Conservation (phyloP, 1,140 invertebrate species). For the Neotoxoptera formosana region DNA sequence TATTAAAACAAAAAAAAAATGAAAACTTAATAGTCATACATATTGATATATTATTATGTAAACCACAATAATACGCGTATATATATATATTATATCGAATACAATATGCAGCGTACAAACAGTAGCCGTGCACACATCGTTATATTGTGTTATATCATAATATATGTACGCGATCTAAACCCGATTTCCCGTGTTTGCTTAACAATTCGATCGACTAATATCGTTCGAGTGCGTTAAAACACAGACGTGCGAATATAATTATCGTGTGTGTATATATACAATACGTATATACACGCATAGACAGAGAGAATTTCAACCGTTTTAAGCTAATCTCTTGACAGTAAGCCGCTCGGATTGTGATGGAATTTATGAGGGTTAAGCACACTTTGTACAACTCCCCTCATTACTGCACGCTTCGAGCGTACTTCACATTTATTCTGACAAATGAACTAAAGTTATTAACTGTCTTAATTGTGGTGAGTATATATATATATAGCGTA, state of each 20-base stretch:
- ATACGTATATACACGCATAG: too few species aligned
- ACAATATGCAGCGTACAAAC: neutral
- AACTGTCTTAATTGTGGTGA: neutral
- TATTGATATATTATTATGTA: neutral
- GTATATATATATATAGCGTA: neutral
- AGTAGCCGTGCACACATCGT: neutral
- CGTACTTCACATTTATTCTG: neutral
- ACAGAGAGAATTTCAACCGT: conserved; percentile 14
- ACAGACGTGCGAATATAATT: conserved; percentile 19
- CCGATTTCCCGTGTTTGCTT: neutral
- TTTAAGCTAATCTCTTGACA: conserved; percentile 39
- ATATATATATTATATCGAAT: neutral
- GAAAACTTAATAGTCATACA: too few species aligned
- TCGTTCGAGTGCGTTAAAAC: neutral
- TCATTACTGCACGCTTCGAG: conserved; percentile 6
- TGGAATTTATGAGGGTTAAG: conserved; percentile 31
- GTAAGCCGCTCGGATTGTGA: conserved; percentile 33
- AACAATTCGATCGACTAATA: conserved; percentile 19
- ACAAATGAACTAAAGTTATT: neutral
- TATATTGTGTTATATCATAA: neutral
- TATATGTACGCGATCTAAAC: neutral
- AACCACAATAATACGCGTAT: neutral
- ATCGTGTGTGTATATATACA: neutral
- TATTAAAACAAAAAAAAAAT: neutral
- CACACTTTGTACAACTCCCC: conserved; percentile 15